A percentile compares a stretch with the other conserved stretches of the same genome.
phyloP scores from a whole-genome alignment of 1,140 invertebrate genomes.

The Drosophila arizonae region DNA sequence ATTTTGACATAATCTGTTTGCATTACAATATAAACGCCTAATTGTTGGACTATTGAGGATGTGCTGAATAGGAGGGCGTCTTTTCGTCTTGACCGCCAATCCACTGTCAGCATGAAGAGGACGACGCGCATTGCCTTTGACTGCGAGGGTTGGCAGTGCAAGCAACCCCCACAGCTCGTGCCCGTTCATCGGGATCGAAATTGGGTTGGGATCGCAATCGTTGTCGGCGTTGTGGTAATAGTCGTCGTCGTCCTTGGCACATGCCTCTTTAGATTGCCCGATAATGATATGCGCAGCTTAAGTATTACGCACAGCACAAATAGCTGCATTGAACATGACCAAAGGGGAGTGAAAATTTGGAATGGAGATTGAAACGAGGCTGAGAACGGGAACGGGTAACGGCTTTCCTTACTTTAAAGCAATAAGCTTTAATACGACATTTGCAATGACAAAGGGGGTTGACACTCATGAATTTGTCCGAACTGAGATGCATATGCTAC shows the following conservation, averaged over 20 bases:
- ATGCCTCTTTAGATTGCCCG: slow-evolving; percentile 49
- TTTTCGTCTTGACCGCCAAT: slow-evolving; percentile 35
- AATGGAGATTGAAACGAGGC: neutral
- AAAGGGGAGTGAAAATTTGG: neutral
- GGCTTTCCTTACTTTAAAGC: slow-evolving; percentile 33
- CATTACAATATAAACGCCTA: slow-evolving; percentile 44
- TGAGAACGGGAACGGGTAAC: neutral
- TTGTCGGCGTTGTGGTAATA: neutral
- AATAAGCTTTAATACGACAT: slow-evolving; percentile 45
- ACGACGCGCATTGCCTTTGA: slow-evolving; percentile 32
- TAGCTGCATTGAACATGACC: slow-evolving; percentile 14
- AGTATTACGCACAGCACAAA: slow-evolving; percentile 32
- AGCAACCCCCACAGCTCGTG: slow-evolving; percentile 6
- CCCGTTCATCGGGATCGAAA: slow-evolving; percentile 20
- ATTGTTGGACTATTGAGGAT: slow-evolving; percentile 58
- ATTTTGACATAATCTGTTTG: slow-evolving; percentile 40
- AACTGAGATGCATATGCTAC: neutral
- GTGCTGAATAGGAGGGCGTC: slow-evolving; percentile 40
- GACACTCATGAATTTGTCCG: slow-evolving; percentile 3
- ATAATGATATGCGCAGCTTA: slow-evolving; percentile 61
- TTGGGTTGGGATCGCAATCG: slow-evolving; percentile 31
- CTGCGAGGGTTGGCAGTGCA: neutral
- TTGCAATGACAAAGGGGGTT: slow-evolving; percentile 24
- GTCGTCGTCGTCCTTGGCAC: slow-evolving; percentile 25
- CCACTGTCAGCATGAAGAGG: slow-evolving; percentile 11